These are phyloP conservation scores for Nephrotoma flavescens DNA, from an alignment of 2,888 invertebrate species.

Conservation along the genomic window DNA sequence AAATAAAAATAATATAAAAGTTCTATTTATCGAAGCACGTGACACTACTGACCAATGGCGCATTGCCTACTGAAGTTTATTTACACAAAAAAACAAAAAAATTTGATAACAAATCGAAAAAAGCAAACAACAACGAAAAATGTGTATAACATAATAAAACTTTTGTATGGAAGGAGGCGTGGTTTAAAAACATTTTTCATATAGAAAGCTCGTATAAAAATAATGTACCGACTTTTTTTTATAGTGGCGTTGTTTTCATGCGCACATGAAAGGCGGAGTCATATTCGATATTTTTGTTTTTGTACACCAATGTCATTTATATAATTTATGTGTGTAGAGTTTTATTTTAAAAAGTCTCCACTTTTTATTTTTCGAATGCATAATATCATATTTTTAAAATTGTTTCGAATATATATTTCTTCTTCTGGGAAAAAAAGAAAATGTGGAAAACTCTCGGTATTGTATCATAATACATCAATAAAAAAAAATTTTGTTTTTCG, in stretches of 20 bases:
- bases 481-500: not conserved
- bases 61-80: slow-evolving; percentile 25
- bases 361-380: not conserved
- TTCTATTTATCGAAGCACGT: not conserved
- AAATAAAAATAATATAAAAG: not conserved
- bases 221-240: not conserved
- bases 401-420: not conserved
- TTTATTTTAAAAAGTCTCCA: not conserved
- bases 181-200: not conserved
- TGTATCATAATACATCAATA: not conserved
- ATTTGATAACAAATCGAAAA: slow-evolving; percentile 3
- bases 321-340: not conserved
- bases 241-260: not conserved
- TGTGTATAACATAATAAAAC: not conserved
- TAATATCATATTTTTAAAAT: not conserved
- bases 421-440: not conserved
- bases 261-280: not conserved
- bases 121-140: not conserved
- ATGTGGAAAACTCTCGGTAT: not conserved
- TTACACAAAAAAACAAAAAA: slow-evolving; percentile 7
- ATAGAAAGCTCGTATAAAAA: not conserved
- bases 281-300: not conserved
- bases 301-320: not conserved
- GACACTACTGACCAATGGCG: slow-evolving; percentile 30
- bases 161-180: not conserved